phyloP scores from a whole-genome alignment of 2,888 invertebrate genomes.

The Clepsis dumicolana region DNA sequence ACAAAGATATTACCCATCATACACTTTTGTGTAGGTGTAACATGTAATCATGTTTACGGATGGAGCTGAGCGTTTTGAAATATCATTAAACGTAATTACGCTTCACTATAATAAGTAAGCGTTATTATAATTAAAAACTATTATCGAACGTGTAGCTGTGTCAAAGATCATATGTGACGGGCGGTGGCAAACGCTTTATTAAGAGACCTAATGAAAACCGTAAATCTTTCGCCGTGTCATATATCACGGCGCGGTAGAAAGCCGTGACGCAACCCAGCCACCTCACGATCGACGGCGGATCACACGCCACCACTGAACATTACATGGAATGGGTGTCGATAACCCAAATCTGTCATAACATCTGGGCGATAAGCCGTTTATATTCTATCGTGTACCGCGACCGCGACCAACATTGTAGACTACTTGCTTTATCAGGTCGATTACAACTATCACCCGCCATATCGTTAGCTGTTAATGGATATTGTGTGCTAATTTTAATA shows the following conservation, averaged over 20 bases:
- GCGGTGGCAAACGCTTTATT: conserved; percentile 42
- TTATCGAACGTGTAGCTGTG: conserved; percentile 33
- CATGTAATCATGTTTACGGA: conserved; percentile 14
- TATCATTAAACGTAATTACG: conserved; percentile 21
- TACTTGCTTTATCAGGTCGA: conserved; percentile 21
- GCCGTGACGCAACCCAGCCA: conserved; percentile 63
- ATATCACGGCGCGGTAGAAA: conserved; percentile 61
- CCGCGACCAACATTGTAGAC: conserved; percentile 19
- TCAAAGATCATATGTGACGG: conserved; percentile 38
- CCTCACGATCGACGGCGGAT: conserved; percentile 53
- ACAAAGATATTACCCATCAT: background rate
- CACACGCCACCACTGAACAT: conserved; percentile 52
- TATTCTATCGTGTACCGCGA: conserved; percentile 11
- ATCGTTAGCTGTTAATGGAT: conserved; percentile 32
- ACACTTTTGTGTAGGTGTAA: background rate
- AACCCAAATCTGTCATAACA: conserved; percentile 38
- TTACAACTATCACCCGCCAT: conserved; percentile 13
- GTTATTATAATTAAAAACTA: conserved; percentile 37
- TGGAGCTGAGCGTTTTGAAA: conserved; percentile 20
- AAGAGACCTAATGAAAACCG: conserved; percentile 64
- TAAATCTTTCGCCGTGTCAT: conserved; percentile 60
- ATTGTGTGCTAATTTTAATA: conserved; percentile 33
- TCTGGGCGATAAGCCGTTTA: conserved; percentile 24
- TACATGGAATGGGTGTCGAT: conserved; percentile 46
- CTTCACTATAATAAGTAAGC: conserved; percentile 19